phyloP scores from a whole-genome alignment of 2,113 vertebrate species.

The Misgurnus mizolepis region DNA sequence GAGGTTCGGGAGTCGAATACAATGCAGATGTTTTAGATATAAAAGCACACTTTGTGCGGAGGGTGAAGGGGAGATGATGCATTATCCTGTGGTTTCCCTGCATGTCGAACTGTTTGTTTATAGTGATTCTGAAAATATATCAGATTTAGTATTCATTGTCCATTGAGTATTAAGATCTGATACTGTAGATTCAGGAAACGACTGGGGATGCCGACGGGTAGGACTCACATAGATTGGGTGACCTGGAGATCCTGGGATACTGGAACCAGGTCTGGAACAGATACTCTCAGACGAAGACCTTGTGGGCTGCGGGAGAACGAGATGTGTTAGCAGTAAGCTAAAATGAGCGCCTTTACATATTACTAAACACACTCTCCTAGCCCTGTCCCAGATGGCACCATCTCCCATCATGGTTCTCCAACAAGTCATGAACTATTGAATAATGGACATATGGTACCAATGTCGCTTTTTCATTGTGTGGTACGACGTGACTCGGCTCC shows the following conservation, averaged over 20 bases:
- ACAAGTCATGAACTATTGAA: too few species aligned
- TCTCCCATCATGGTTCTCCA: too few species aligned
- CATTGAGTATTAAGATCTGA: slow-evolving; percentile 2
- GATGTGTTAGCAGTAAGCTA: slow-evolving; percentile 49
- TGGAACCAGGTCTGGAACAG: slow-evolving; percentile 96
- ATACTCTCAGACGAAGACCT: slow-evolving; percentile 97
- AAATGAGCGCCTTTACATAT: slow-evolving; percentile 5
- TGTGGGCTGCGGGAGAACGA: slow-evolving; percentile 80
- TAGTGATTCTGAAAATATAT: slow-evolving; percentile 15
- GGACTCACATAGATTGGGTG: slow-evolving; percentile 98
- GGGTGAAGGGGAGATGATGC: background rate
- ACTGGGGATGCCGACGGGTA: slow-evolving; percentile 19
- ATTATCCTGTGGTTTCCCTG: slow-evolving; percentile 21
- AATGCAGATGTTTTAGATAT: slow-evolving; percentile 20
- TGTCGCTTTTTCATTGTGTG: too few species aligned
- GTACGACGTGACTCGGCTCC: too few species aligned
- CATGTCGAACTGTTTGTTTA: slow-evolving; percentile 13
- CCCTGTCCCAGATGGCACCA: too few species aligned
- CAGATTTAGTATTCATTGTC: slow-evolving; percentile 37
- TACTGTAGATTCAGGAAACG: slow-evolving; percentile 14
- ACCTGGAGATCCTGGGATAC: slow-evolving; percentile 96
- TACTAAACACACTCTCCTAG: slow-evolving; percentile 1
- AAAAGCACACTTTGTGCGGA: background rate
- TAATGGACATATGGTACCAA: too few species aligned
- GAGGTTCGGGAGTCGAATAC: background rate